Evolutionary conservation across 2,888 invertebrate genomes (phyloP).

Genomic region (Ptilodon capucinus): DNA sequence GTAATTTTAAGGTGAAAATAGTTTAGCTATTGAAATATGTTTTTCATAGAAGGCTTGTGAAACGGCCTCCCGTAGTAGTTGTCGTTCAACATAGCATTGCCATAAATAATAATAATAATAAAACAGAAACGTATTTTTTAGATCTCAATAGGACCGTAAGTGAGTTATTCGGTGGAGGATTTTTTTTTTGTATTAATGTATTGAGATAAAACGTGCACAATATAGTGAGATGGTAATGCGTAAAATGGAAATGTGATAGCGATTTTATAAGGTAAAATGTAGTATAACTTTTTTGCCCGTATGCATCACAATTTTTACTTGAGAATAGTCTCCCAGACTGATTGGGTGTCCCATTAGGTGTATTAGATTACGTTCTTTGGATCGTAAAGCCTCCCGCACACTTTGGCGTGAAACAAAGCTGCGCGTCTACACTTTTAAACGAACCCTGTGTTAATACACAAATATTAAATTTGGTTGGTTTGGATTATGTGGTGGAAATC

Average conservation of each 20-base stretch:
- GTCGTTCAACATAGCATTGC: conserved; percentile 41
- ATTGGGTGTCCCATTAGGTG: no score
- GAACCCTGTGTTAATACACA: no score
- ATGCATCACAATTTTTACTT: conserved; percentile 5
- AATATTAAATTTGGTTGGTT: no score
- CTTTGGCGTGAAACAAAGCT: no score
- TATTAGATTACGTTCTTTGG: neutral
- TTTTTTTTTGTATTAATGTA: conserved; percentile 16
- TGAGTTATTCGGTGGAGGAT: conserved; percentile 42
- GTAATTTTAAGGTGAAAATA: neutral
- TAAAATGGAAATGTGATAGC: conserved; percentile 50
- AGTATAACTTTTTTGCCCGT: conserved; percentile 16
- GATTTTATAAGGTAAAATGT: conserved; percentile 26
- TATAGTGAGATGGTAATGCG: conserved; percentile 18
- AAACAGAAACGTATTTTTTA: conserved; percentile 52
- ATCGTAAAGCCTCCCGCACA: no score
- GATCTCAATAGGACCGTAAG: conserved; percentile 75
- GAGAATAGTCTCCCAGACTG: conserved; percentile 13
- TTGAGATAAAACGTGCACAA: conserved; percentile 31
- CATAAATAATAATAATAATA: conserved; percentile 50
- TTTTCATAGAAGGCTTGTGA: neutral
- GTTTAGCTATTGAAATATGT: neutral
- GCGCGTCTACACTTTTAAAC: no score
- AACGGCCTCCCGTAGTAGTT: neutral
- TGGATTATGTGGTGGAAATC: no score